These are phyloP conservation scores for Macrostomum cliftonense DNA, from an alignment of 2,888 invertebrate species.

Conservation along the genomic window DNA sequence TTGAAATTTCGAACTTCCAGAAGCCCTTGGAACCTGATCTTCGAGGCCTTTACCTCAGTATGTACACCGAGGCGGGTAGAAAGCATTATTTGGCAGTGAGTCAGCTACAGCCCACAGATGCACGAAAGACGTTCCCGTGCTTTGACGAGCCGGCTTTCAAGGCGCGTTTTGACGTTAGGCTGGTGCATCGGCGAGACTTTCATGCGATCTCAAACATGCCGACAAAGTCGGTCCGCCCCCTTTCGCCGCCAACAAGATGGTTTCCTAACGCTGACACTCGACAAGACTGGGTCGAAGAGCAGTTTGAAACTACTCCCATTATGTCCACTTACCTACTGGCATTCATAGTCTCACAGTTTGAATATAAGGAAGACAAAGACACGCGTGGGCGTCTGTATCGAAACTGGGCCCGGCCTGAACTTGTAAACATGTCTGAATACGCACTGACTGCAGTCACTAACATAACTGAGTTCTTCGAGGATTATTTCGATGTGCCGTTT, in stretches of 20 bases:
- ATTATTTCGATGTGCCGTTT: constrained; percentile 22
- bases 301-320: constrained; percentile 23
- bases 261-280: background rate
- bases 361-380: constrained; percentile 5
- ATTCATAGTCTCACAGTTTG: constrained; percentile 26
- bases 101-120: constrained; percentile 64
- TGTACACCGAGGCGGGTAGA: too few relatives aligned
- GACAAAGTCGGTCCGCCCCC: too few relatives aligned
- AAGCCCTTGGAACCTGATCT: too few relatives aligned
- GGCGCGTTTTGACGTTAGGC: constrained; percentile 57
- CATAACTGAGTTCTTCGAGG: constrained; percentile 26
- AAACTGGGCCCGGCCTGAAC: constrained; percentile 27
- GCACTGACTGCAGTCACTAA: constrained; percentile 10
- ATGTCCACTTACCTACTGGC: constrained; percentile 34
- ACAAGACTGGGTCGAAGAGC: constrained; percentile 17
- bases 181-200: constrained; percentile 40
- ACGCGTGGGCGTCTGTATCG: too few relatives aligned
- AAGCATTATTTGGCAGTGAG: constrained; percentile 4
- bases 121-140: constrained; percentile 74
- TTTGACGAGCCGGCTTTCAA: constrained; percentile 74
- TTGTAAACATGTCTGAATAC: constrained; percentile 10
- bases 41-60: too few relatives aligned
- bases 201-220: background rate
- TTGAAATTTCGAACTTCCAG: too few relatives aligned
- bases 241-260: too few relatives aligned